Base-by-base conservation (phyloP, 1,140 invertebrate species). In the Lepidotrigona ventralis region DNA sequence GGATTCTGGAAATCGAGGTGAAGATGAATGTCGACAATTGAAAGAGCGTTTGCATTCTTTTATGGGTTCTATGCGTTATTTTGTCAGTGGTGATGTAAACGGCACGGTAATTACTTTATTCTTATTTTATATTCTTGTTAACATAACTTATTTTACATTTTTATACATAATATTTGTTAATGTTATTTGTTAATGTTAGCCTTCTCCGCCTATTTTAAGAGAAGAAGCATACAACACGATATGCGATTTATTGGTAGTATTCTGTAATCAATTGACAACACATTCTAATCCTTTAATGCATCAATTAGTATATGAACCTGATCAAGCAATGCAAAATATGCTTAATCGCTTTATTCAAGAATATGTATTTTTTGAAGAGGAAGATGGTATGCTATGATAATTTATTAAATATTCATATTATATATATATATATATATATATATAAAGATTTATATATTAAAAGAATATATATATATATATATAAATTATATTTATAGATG, bases 191-290 rank as follows among this genome's bases (percentile, higher is more conserved):
- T n/a, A n/a, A n/a, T n/a, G n/a, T n/a, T 21, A 92, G 91, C 82
- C 83, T 14, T 85, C 90, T 58, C 89, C 91, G 21, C 88, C 89
- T 14, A 90, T 92, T 68, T 81, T 94, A n/a, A 91, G 92, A 53
- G 94, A 94, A 89, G 86, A 94, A 96, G 98, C 98, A 0, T 99
- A 98, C 93, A 96, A 98, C 60, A 98, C 97, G 21, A 96, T 99
- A 64, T 99, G 99, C 94, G 99, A 99, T 95, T 94, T 99, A 83
- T 94, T 99, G 53, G 97, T 99, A n/a, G 95, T 99, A 75, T 99
- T 99, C 95, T 98, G 98, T 87, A 97, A 97, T 92, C 97, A 99
- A 90, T 92, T 99, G 75, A 95, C 92, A 17, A 93, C 95, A 39
- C 94, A 95, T 80, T 91, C 94, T 64, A 95, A 95, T 91, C 93